phyloP scores from a whole-genome alignment of 2,113 vertebrate genomes.

The Gobius niger region DNA sequence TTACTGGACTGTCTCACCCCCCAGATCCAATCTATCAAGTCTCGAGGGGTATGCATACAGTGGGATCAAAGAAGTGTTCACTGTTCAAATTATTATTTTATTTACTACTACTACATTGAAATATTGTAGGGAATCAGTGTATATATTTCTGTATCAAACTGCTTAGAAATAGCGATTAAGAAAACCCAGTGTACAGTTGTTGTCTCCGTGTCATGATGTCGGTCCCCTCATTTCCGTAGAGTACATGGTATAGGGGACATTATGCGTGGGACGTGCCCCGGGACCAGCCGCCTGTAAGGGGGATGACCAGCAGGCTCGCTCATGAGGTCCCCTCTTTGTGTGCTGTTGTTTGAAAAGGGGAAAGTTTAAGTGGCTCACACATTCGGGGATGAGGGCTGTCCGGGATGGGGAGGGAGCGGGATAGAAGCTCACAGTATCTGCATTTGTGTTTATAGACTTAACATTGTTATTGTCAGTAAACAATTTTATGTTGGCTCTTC shows the following conservation, averaged over 20 bases:
- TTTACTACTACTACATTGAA: no score
- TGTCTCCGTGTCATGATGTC: conserved; percentile 6
- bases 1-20: no score
- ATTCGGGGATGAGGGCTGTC: conserved; percentile 67
- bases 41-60: conserved; percentile 75
- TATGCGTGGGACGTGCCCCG: conserved; percentile 60
- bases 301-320: conserved; percentile 67
- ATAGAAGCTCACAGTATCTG: conserved; percentile 56
- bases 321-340: conserved; percentile 77
- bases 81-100: no score
- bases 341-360: conserved; percentile 75
- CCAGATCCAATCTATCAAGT: conserved; percentile 85
- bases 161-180: no score
- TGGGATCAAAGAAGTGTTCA: no score
- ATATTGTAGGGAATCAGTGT: no score
- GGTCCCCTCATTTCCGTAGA: no score
- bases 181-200: conserved; percentile 44
- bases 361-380: conserved; percentile 80
- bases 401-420: conserved; percentile 65
- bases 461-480: conserved; percentile 11
- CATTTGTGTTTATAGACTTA: conserved; percentile 20
- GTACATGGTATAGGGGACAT: conserved; percentile 48
- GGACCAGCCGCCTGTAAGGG: conserved; percentile 69
- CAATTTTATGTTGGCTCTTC: no score
- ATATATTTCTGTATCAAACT: no score